A percentile compares a stretch with the other conserved stretches of the same genome.
These are phyloP conservation scores for Diachasma alloeum DNA, from an alignment of 1,140 invertebrate species.

Conservation along the genomic window DNA sequence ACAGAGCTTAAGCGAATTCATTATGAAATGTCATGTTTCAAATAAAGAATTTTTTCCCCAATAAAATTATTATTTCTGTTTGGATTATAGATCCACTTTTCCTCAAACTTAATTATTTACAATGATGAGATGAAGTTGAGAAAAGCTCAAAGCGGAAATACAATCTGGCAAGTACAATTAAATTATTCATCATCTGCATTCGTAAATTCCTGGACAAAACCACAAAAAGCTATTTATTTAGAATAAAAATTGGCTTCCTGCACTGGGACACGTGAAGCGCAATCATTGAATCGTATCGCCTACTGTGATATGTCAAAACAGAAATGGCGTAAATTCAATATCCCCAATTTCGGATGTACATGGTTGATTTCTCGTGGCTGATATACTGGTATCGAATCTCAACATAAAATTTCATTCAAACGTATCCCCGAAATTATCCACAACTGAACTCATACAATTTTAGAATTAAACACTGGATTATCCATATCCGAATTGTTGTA, in stretches of 20 bases:
- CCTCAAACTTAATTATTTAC: not conserved
- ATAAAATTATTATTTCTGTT: too few relatives aligned
- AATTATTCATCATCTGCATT: not conserved
- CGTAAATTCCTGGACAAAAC: conserved; percentile 54
- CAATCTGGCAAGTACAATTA: too few relatives aligned
- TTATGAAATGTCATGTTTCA: too few relatives aligned
- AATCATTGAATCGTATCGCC: conserved; percentile 50
- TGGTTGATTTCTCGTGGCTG: conserved; percentile 16
- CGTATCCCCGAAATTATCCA: too few relatives aligned
- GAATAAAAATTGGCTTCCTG: conserved; percentile 62
- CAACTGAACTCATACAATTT: too few relatives aligned
- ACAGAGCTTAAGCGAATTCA: too few relatives aligned
- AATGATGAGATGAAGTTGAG: not conserved
- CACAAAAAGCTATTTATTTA: conserved; percentile 62
- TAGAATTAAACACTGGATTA: too few relatives aligned
- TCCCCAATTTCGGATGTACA: conserved; percentile 41
- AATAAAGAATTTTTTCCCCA: too few relatives aligned
- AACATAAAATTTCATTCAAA: not conserved
- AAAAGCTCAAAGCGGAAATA: not conserved
- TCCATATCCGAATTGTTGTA: too few relatives aligned
- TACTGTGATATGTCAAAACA: conserved; percentile 58
- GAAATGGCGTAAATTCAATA: conserved; percentile 65
- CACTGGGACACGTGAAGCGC: conserved; percentile 44
- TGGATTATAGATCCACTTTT: too few relatives aligned
- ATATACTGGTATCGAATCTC: not conserved